A percentile compares a stretch with the other conserved stretches of the same genome.
Conservation (phyloP, 2,113 vertebrate genomes). For the Octodon degus region DNA sequence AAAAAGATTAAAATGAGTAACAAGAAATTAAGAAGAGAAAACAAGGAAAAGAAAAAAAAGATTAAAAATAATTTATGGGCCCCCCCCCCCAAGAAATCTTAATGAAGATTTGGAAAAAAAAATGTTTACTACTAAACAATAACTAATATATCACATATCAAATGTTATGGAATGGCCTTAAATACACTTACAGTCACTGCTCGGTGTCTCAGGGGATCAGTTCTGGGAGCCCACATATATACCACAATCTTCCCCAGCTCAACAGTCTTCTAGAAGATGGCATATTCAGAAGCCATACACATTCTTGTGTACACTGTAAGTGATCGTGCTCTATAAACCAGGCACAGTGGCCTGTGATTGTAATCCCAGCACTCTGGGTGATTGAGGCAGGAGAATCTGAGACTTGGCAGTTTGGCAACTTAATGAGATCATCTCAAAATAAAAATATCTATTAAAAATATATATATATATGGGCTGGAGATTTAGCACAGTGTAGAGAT, state of each 20-base stretch:
- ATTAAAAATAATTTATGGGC: neutral
- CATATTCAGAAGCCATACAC: neutral
- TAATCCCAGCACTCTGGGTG: neutral
- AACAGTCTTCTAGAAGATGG: neutral
- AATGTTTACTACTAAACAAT: neutral
- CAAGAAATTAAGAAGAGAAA: too few species aligned
- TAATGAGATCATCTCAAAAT: neutral
- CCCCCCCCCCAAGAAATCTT: neutral
- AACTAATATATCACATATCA: neutral
- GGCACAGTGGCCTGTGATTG: neutral
- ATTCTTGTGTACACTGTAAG: neutral
- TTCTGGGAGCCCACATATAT: neutral
- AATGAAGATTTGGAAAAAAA: neutral
- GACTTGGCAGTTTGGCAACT: neutral
- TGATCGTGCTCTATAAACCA: neutral
- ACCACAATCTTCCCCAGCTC: neutral
- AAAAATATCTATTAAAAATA: too few species aligned
- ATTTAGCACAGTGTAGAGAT: neutral
- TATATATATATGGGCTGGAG: neutral
- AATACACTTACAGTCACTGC: neutral
- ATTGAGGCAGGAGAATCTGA: neutral
- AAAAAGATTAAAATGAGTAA: neutral
- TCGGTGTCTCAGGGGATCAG: neutral
- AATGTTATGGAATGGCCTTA: neutral
- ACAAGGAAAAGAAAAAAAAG: too few species aligned